phyloP scores from a whole-genome alignment of 2,113 vertebrate genomes.

The Marcusenius ussheri region DNA sequence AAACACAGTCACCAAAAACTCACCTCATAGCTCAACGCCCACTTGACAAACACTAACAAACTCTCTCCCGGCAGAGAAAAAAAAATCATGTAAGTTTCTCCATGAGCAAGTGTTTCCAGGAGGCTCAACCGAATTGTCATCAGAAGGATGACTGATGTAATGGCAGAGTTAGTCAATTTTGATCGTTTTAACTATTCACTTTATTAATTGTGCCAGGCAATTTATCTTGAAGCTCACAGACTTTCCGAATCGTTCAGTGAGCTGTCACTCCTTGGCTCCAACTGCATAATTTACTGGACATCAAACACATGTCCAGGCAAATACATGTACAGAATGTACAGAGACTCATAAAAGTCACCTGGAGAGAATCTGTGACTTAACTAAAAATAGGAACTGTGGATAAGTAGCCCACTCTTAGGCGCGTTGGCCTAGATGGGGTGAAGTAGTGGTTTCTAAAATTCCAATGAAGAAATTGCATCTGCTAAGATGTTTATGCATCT shows the following conservation, averaged over 20 bases:
- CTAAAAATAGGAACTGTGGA: not conserved
- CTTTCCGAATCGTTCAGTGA: not conserved
- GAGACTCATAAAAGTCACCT: not conserved
- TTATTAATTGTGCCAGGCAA: not conserved
- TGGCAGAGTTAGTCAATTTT: not conserved
- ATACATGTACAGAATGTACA: not conserved
- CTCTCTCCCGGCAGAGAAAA: not conserved
- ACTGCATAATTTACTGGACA: not conserved
- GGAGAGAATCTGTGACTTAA: not conserved
- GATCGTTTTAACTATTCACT: not conserved
- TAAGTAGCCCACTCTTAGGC: not conserved
- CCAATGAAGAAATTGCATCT: not conserved
- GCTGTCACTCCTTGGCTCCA: not conserved
- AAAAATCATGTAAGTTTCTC: not conserved
- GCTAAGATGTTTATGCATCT: not conserved
- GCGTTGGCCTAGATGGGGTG: not conserved
- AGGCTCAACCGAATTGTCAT: not conserved
- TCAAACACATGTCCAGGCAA: not conserved
- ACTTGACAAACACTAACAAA: not conserved
- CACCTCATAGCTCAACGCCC: not conserved
- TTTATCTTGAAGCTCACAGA: not conserved
- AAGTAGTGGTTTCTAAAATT: not conserved
- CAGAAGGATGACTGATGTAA: not conserved
- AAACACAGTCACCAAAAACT: not conserved
- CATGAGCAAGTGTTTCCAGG: constrained; percentile 1